Base-by-base conservation (phyloP, 2,888 invertebrate genomes). In the Rhyacophila evoluta region DNA sequence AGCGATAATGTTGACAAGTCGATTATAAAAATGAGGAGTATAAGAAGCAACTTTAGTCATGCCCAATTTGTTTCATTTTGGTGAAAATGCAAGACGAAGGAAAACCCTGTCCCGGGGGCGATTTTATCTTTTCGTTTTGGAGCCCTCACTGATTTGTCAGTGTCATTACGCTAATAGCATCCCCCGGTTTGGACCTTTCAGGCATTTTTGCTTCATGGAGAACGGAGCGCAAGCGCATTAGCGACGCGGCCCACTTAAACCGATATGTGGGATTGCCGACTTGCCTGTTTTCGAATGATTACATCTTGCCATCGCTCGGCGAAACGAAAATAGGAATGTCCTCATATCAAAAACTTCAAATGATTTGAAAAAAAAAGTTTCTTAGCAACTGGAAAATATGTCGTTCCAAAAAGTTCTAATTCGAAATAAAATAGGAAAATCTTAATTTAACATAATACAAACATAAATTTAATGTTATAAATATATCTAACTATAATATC, bases 91-190 rank as follows among this genome's bases (percentile, higher is more conserved):
- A 70, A 70, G 70, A 37, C 29, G 28, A 74, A 75, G 15, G 39
- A 70, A n/a, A 25, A 39, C 71, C 71, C 71, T 19, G 25, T 55
- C 75, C 33, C 12, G 72, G 36, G 72, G 37, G 33, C 67, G 69
- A 39, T 36, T 76, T 37, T 25, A 76, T 72, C 70, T 76, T 72
- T 72, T 55, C 72, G 76, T 70, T 72, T 69, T 28, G 28, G 29
- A 33, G 69, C 28, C 69, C 19, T 55, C 55, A 55, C 69, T 76
- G 76, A 76, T 77, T 77, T 77, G 77, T 77, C 39, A 38, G 55
- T 73, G 70, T 77, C 77, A 77, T 77, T 77, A 77, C 37, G 37
- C 36, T 77, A 72, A 77, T 77, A 68, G 73, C 67, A 69, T 29
- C 77, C 68, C 71, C 76, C 41, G 41, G 67, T 76, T 76, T 76